Base-by-base conservation (phyloP, 2,113 vertebrate genomes). In the Carassius carassius region DNA sequence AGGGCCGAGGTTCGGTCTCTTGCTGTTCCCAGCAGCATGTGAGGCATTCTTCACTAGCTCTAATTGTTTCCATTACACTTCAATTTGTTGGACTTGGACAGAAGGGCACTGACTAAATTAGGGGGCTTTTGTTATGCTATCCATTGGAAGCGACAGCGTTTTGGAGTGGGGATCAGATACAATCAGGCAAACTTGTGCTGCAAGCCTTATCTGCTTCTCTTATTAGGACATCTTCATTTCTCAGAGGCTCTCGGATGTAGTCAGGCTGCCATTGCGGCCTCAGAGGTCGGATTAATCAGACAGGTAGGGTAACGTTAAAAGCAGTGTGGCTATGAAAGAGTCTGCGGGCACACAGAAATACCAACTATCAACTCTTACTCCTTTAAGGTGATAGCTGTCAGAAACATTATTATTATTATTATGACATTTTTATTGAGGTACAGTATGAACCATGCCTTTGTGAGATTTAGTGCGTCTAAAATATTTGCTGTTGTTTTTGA, bases 21-120 rank as follows among this genome's bases (percentile, higher is more conserved):
- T 65, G 5, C 19, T 79, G 44, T 72, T 89, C 86, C 82, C 83
- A 67, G 88, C 88, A 21, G 56, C 86, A 6, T 83, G 88, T 19
- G 88, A 76, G 73, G 58, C 37, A 84, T 88, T 88, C 88, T 88
- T 85, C 87, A 89, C 19, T 23, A 25, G 73, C 87, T 91, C 86
- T 91, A 93, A 94, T 92, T 92, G 92, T 92, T 93, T 91, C 92
- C 91, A 94, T 93, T 94, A 94, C 91, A 90, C 93, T 90, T 92
- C 92, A 92, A 93, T 93, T 91, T 88, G 86, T 80, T 89, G 90
- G 88, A 90, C 91, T 93, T 91, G 88, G 89, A 91, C 92, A 92
- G 90, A 92, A 92, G 92, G 91, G 88, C 90, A 86, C 91, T 84
- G 88, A 91, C 89, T 93, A 92, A 92, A 93, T 92, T 88, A 90